Conservation (phyloP, 2,113 vertebrate genomes). For the Phaetusa simplex region DNA sequence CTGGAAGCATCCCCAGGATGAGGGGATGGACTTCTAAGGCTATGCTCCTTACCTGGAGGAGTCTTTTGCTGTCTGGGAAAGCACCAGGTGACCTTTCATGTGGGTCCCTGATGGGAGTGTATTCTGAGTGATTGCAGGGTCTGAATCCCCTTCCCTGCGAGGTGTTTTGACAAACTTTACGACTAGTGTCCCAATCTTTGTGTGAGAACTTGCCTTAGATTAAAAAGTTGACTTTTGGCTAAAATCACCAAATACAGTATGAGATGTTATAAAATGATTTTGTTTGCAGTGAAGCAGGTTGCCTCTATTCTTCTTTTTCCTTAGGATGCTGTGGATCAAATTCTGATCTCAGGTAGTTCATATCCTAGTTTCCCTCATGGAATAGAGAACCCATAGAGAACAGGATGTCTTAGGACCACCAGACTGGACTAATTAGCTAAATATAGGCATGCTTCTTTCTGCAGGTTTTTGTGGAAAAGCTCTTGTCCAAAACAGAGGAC, state of each 20-base stretch:
- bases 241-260: background rate
- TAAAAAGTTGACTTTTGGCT: background rate
- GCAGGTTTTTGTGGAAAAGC: background rate
- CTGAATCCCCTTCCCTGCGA: background rate
- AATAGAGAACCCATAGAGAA: background rate
- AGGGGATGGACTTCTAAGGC: background rate
- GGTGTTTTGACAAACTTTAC: background rate
- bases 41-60: background rate
- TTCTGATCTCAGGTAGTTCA: background rate
- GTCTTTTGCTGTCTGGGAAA: background rate
- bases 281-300: background rate
- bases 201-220: background rate
- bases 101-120: background rate
- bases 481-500: background rate
- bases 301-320: background rate
- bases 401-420: rapidly evolving
- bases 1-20: background rate
- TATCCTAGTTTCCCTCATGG: background rate
- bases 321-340: background rate
- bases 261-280: background rate
- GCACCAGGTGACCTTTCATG: background rate
- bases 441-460: background rate
- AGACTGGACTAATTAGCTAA: background rate
- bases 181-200: background rate
- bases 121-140: background rate